phyloP scores from a whole-genome alignment of 2,888 invertebrate species.

The Diadromus collaris region DNA sequence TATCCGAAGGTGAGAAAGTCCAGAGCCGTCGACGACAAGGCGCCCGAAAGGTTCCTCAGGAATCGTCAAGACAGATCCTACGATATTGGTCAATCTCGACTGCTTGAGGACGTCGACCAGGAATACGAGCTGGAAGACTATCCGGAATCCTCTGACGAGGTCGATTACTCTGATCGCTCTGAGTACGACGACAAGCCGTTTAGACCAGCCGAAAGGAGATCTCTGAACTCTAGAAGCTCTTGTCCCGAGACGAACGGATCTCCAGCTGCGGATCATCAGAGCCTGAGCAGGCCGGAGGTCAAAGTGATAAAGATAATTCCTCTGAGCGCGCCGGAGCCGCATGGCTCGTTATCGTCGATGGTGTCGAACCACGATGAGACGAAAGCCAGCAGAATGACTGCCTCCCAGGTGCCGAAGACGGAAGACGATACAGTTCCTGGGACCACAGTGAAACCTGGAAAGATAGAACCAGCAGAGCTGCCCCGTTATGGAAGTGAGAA shows the following conservation, averaged over 20 bases:
- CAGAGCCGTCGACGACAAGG: conserved; percentile 20
- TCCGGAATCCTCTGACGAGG: conserved; percentile 7
- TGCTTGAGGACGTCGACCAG: background rate
- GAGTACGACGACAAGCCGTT: conserved; percentile 18
- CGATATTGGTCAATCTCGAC: background rate
- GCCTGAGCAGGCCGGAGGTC: conserved; percentile 34
- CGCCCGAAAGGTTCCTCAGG: background rate
- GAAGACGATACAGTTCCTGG: conserved; percentile 16
- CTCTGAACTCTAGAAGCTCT: background rate
- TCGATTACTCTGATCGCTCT: conserved; percentile 14
- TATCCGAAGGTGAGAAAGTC: conserved; percentile 29
- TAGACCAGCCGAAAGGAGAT: background rate
- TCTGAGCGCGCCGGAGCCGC: conserved; percentile 19
- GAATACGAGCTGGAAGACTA: conserved; percentile 20
- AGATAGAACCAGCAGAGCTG: conserved; percentile 48
- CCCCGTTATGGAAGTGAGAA: conserved; percentile 16
- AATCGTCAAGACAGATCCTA: conserved; percentile 32
- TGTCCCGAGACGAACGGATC: background rate
- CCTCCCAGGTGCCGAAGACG: conserved; percentile 55
- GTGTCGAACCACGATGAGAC: background rate
- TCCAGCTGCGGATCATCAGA: background rate
- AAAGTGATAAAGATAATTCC: conserved; percentile 58
- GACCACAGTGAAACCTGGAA: conserved; percentile 27
- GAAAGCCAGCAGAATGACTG: conserved; percentile 38
- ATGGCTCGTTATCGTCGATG: background rate